phyloP scores from a whole-genome alignment of 2,797 vertebrate species.

The Avahi laniger region DNA sequence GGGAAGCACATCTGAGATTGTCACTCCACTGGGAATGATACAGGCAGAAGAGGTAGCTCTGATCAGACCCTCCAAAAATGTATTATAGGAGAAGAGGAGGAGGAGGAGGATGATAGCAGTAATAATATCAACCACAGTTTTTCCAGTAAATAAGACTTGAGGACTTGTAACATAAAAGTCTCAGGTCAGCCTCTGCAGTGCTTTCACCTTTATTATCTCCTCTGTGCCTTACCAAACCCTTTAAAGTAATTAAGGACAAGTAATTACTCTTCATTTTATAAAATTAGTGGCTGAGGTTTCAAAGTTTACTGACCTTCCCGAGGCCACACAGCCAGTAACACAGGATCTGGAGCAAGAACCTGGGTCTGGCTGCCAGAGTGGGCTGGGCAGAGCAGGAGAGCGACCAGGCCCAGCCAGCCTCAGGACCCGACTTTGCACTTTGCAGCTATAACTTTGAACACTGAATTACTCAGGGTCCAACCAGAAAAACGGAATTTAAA shows the following conservation, averaged over 20 bases:
- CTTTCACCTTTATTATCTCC: neutral
- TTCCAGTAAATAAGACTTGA: neutral
- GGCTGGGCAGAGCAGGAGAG: neutral
- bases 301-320: neutral
- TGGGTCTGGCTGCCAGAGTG: no score
- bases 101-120: neutral
- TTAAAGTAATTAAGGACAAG: neutral
- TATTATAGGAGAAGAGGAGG: neutral
- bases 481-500: neutral
- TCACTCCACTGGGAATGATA: neutral
- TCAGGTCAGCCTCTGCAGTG: neutral
- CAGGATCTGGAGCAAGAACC: neutral
- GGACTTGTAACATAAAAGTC: neutral
- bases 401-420: neutral
- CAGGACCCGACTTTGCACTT: neutral
- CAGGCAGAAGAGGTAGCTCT: neutral
- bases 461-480: neutral
- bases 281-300: neutral
- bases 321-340: neutral
- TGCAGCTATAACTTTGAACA: neutral
- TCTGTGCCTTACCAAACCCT: neutral
- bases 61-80: neutral
- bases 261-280: conserved; percentile 4
- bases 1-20: neutral
- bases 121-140: neutral